phyloP scores from a whole-genome alignment of 1,140 invertebrate species.

The Pogonognathellus flavescens region DNA sequence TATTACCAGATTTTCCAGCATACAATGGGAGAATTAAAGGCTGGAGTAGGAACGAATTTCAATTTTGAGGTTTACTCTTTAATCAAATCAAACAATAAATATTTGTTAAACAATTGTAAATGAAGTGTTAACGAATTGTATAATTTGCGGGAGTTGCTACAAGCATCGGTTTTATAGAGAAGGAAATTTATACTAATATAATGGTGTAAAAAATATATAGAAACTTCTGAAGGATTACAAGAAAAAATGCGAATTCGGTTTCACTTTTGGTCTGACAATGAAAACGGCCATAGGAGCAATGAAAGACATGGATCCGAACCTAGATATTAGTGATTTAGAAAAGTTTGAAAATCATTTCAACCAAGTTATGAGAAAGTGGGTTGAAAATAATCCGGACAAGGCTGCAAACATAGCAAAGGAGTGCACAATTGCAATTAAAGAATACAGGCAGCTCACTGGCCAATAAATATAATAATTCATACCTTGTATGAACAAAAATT shows the following conservation, averaged over 20 bases:
- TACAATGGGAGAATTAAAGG: not conserved
- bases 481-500: no score
- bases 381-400: not conserved
- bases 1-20: not conserved
- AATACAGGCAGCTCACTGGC: not conserved
- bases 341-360: not conserved
- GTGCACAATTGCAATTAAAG: not conserved
- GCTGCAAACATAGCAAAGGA: not conserved
- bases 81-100: no score
- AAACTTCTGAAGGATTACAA: not conserved
- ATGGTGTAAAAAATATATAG: no score
- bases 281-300: constrained; percentile 17
- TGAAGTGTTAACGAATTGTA: no score
- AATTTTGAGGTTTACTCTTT: not conserved
- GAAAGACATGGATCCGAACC: not conserved
- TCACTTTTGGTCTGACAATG: not conserved
- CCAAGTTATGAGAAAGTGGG: constrained; percentile 14
- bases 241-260: not conserved
- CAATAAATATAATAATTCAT: not conserved
- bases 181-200: no score
- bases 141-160: no score
- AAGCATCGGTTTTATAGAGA: no score
- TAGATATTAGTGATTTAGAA: not conserved
- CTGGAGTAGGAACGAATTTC: not conserved
- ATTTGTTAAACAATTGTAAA: no score